Evolutionary conservation across 1,140 invertebrate species (phyloP).

Genomic region (Sarcophaga bullata): DNA sequence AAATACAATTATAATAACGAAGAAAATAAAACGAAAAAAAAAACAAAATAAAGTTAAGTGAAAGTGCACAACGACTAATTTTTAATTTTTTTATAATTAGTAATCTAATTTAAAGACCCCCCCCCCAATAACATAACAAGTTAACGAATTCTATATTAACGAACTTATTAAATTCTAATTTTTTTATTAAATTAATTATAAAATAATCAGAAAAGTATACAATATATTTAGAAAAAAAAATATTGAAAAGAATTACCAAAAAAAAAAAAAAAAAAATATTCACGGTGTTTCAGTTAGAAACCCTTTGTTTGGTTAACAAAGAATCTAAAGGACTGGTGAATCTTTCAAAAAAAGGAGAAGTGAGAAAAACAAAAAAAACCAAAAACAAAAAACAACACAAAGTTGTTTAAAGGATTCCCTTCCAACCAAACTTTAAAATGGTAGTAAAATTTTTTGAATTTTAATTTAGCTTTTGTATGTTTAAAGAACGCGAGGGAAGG

Average conservation of each 20-base stretch:
- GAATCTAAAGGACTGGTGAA: slow-evolving; percentile 7
- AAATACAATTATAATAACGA: neutral
- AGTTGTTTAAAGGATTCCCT: neutral
- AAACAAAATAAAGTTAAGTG: neutral
- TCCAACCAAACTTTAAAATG: neutral
- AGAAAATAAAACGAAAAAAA: neutral
- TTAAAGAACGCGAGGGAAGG: neutral
- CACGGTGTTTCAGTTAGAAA: neutral
- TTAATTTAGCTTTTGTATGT: neutral
- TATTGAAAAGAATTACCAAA: neutral
- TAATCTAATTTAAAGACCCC: too few relatives aligned
- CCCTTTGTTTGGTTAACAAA: neutral
- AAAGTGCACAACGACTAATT: slow-evolving; percentile 15
- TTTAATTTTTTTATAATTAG: neutral
- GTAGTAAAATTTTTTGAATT: neutral
- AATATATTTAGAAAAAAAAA: neutral
- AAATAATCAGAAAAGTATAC: slow-evolving; percentile 11
- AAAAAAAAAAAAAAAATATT: neutral
- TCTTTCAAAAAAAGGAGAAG: neutral
- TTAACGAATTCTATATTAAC: neutral
- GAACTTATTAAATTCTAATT: neutral
- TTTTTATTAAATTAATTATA: neutral
- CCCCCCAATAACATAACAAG: neutral
- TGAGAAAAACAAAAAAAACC: neutral
- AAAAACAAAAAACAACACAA: slow-evolving; percentile 6